Conservation (phyloP, 1,140 invertebrate species). For the Saccostrea cuccullata region DNA sequence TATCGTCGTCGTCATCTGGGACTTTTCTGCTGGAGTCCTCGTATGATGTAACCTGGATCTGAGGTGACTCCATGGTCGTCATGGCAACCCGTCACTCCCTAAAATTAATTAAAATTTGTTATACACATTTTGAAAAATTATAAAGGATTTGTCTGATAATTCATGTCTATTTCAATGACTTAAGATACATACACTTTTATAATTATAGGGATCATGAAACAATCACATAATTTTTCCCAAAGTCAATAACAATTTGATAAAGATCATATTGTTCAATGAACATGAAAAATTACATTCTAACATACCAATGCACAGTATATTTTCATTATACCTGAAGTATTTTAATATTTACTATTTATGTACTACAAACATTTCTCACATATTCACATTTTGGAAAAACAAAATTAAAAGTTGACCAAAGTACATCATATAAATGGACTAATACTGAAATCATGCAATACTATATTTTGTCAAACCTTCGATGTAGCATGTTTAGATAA, state of each 20-base stretch:
- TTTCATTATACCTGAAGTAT: too few species aligned
- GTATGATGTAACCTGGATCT: not conserved
- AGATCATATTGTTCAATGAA: not conserved
- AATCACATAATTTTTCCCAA: too few species aligned
- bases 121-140: not conserved
- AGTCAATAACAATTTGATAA: too few species aligned
- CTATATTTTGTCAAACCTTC: not conserved
- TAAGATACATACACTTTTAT: not conserved
- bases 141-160: not conserved
- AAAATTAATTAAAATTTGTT: not conserved
- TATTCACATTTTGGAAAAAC: not conserved
- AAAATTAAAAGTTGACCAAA: not conserved
- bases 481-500: not conserved
- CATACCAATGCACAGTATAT: too few species aligned
- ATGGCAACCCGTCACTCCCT: slow-evolving; percentile 35
- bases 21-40: slow-evolving; percentile 16
- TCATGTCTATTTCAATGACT: not conserved
- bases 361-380: too few species aligned
- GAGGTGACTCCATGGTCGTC: slow-evolving; percentile 25
- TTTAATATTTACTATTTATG: too few species aligned
- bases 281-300: not conserved
- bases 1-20: slow-evolving; percentile 55
- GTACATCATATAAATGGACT: too few species aligned
- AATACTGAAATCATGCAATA: not conserved
- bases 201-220: too few species aligned